Conservation (phyloP, 2,797 vertebrate genomes). For the Merluccius polli region DNA sequence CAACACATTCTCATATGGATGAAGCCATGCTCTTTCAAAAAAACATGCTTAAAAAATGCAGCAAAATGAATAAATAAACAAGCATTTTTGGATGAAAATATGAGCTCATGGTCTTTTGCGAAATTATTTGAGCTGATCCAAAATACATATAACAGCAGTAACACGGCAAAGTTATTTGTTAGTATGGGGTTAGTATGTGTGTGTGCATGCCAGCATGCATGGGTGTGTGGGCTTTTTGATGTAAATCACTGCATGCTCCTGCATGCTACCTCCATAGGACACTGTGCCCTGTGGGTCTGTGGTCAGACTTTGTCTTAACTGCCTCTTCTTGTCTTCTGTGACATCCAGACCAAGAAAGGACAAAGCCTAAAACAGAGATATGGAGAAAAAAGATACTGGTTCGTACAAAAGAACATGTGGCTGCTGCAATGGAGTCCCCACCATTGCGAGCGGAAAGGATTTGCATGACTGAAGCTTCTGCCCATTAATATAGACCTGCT, state of each 20-base stretch:
- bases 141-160: background rate
- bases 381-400: background rate
- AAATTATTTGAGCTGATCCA: background rate
- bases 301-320: conserved; percentile 75
- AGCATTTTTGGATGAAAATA: no score
- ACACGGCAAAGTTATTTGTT: no score
- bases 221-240: background rate
- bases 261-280: conserved; percentile 87
- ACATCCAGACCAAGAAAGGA: conserved; percentile 82
- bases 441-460: background rate
- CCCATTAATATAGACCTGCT: background rate
- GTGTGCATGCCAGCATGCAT: no score
- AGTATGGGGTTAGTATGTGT: no score
- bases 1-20: background rate
- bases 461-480: background rate
- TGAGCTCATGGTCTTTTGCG: no score
- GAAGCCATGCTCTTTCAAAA: background rate
- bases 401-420: background rate
- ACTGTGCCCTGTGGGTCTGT: conserved; percentile 85
- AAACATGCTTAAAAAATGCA: background rate
- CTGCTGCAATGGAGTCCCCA: no score
- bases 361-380: conserved; percentile 71
- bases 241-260: conserved; percentile 10
- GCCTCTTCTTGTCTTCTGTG: conserved; percentile 79
- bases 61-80: background rate